Evolutionary conservation across 2,113 vertebrate genomes (phyloP).

Genomic region (Salvelinus fontinalis): DNA sequence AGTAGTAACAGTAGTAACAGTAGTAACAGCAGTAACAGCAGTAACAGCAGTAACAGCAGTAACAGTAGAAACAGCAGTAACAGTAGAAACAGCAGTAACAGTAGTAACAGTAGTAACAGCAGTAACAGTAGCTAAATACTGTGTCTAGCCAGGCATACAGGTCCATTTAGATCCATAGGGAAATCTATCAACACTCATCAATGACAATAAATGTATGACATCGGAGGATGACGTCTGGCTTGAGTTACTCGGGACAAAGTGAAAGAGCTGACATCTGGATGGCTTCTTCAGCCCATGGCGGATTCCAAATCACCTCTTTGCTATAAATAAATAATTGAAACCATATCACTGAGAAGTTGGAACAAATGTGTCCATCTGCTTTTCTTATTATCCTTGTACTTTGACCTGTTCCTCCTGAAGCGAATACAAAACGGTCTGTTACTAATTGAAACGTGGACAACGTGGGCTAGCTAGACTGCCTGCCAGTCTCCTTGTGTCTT

Average conservation of each 20-base stretch:
- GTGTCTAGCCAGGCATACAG: background rate
- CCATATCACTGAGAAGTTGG: too few relatives aligned
- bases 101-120: background rate
- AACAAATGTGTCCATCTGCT: background rate
- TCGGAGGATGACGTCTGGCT: background rate
- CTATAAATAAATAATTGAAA: background rate
- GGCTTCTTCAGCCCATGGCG: background rate
- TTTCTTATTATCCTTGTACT: background rate
- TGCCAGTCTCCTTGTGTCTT: constrained; percentile 13
- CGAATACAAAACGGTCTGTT: background rate
- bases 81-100: too few relatives aligned
- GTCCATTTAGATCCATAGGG: background rate
- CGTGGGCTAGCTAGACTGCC: background rate
- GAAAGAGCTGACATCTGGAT: background rate
- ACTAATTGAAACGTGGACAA: too few relatives aligned
- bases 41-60: too few relatives aligned
- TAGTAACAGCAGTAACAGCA: too few relatives aligned
- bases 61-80: too few relatives aligned
- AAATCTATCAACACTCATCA: background rate
- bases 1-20: too few relatives aligned
- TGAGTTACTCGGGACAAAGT: background rate
- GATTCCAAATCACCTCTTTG: background rate
- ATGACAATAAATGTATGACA: background rate
- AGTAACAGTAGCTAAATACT: constrained; percentile 10
- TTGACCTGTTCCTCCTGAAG: background rate